Percentiles rank a stretch among this genome's conserved stretches.
These are phyloP conservation scores for Hypsibius dujardini DNA, from an alignment of 1,140 invertebrate species.

Conservation along the genomic window DNA sequence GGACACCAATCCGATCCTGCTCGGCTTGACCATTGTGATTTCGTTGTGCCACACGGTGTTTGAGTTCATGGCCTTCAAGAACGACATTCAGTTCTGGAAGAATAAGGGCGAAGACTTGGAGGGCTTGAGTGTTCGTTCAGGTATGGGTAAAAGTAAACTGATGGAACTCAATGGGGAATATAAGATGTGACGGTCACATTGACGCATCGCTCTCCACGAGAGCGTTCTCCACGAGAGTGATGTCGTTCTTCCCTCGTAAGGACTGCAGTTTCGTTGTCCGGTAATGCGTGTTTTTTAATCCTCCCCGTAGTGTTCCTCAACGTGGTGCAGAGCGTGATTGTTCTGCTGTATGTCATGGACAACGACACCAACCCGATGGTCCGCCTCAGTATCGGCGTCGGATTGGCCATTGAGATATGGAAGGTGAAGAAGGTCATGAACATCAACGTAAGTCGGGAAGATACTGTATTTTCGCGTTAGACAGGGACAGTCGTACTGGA, in stretches of 20 bases:
- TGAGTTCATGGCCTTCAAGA: constrained; percentile 97
- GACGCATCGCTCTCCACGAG: too few relatives aligned
- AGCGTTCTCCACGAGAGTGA: too few relatives aligned
- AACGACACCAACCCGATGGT: constrained; percentile 96
- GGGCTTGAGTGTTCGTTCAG: constrained; percentile 80
- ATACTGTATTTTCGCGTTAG: too few relatives aligned
- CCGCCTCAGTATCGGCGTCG: constrained; percentile 71
- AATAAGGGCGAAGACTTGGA: constrained; percentile 78
- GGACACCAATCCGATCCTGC: constrained; percentile 86
- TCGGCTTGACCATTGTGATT: constrained; percentile 74
- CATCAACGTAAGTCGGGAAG: constrained; percentile 29
- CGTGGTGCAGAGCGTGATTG: constrained; percentile 85
- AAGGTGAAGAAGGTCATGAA: constrained; percentile 87
- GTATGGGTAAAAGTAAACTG: too few relatives aligned
- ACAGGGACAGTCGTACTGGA: too few relatives aligned
- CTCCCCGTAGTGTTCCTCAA: constrained; percentile 69
- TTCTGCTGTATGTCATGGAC: constrained; percentile 86
- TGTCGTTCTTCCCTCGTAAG: too few relatives aligned
- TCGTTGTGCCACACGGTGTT: constrained; percentile 92
- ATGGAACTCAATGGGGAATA: too few relatives aligned
- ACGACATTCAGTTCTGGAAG: constrained; percentile 99
- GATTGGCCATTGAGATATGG: constrained; percentile 94
- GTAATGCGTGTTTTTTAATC: too few relatives aligned
- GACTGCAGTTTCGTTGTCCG: too few relatives aligned
- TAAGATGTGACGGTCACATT: too few relatives aligned